Evolutionary conservation across 2,888 invertebrate genomes (phyloP).

Genomic region (Eledona agricola): DNA sequence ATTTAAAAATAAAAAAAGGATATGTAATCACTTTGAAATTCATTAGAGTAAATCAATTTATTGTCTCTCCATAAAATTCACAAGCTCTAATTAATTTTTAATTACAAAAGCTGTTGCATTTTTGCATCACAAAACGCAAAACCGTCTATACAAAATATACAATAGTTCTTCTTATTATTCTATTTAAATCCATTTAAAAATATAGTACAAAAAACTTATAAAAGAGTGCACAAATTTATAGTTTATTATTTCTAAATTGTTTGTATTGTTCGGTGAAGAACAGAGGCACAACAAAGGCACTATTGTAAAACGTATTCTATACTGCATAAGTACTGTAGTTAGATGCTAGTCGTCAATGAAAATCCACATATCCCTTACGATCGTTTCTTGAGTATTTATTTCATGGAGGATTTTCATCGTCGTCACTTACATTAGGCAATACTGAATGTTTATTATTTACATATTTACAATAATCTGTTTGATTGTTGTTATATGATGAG

Average conservation of each 20-base stretch:
- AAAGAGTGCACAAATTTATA: slow-evolving; percentile 36
- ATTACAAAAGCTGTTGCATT: slow-evolving; percentile 58
- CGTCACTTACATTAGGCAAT: slow-evolving; percentile 39
- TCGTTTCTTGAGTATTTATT: slow-evolving; percentile 6
- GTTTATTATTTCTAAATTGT: slow-evolving; percentile 29
- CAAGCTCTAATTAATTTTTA: slow-evolving; percentile 59
- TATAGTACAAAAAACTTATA: slow-evolving; percentile 34
- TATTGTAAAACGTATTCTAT: slow-evolving; percentile 48
- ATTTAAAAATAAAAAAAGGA: slow-evolving; percentile 5
- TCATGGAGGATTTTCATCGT: slow-evolving; percentile 21
- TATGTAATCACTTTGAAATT: slow-evolving; percentile 9
- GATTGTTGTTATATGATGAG: slow-evolving; percentile 27
- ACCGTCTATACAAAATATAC: slow-evolving; percentile 60
- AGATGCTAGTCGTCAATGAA: slow-evolving; percentile 29
- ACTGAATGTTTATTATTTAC: slow-evolving; percentile 51
- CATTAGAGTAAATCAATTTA: slow-evolving; percentile 27
- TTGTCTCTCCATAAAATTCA: slow-evolving; percentile 57
- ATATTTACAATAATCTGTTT: slow-evolving; percentile 56
- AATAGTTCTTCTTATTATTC: slow-evolving; percentile 41
- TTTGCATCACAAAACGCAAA: slow-evolving; percentile 46
- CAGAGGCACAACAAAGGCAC: slow-evolving; percentile 56
- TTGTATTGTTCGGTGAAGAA: slow-evolving; percentile 25
- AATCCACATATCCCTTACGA: slow-evolving; percentile 30
- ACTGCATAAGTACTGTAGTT: slow-evolving; percentile 53
- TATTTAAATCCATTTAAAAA: slow-evolving; percentile 44